Evolutionary conservation across 2,888 invertebrate genomes (phyloP), one percentile per base, ranked within the genome.

Genomic region (Diogma glabrata): DNA sequence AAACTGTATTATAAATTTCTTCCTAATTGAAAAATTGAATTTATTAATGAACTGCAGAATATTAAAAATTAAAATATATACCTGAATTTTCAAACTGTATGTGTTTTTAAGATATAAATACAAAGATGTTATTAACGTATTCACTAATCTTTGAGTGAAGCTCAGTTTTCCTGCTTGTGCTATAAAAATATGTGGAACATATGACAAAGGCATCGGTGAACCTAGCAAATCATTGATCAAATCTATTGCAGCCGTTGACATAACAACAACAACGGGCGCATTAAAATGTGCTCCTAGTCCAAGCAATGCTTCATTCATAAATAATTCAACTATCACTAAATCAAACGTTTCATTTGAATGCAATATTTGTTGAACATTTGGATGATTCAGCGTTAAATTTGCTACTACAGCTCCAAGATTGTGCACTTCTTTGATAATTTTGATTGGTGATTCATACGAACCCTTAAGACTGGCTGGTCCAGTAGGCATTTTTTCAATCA

Each of bases 301-400:
- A 20, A 22, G n/a, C 0, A 67, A 57, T 0, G 70, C 68, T 52
- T 72, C 71, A 26, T 62, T 63, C 0, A 68, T 55, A 50, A 70
- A 71, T 1, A 67, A 60, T 52, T 71, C 70, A 43, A 59, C 55
- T 8, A 72, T 62, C 4, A 72, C 63, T 0, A 67, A 60, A 55
- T 72, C 72, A 30, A 64, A 71, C n/a, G n/a, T n/a, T n/a, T n/a
- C n/a, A n/a, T n/a, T n/a, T n/a, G n/a, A n/a, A n/a, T n/a, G n/a
- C n/a, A n/a, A n/a, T 0, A 69, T 52, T 4, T 60, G 51, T 19
- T 60, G 49, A 3, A 69, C 52, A 0, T 14, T 14, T 0, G 59
- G 54, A 4, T 67, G 62, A 1, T 50, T 20, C 0, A 69, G 53
- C 7, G 64, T 43, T 0, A 10, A 6, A 10, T 63, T 57, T 1